A percentile compares a stretch with the other conserved stretches of the same genome.
phyloP scores from a whole-genome alignment of 1,140 invertebrate genomes.

The Tachypleus tridentatus region DNA sequence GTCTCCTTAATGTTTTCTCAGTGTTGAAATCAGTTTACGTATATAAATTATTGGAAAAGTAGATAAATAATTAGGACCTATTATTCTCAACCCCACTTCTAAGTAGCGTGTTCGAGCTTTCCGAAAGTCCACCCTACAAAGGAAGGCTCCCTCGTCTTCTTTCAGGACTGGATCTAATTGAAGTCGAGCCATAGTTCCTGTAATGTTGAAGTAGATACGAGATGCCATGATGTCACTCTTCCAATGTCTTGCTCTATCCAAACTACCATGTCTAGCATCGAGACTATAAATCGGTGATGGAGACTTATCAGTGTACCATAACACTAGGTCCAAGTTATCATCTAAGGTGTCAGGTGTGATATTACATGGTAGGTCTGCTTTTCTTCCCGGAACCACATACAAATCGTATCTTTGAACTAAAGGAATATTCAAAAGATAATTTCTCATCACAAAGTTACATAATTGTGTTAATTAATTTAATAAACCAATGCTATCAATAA shows the following conservation, averaged over 20 bases:
- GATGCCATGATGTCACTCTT: constrained; percentile 5
- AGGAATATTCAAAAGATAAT: too few species aligned
- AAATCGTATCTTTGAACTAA: constrained; percentile 1
- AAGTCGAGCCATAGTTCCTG: constrained; percentile 4
- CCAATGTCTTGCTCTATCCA: constrained; percentile 9
- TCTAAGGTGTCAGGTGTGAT: constrained; percentile 52
- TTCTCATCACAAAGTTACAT: too few species aligned
- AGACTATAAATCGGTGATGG: constrained; percentile 54
- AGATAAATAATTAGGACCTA: constrained; percentile 42
- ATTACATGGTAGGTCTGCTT: constrained; percentile 64
- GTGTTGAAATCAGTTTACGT: too few species aligned
- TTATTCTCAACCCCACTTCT: constrained; percentile 68
- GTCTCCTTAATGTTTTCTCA: too few species aligned
- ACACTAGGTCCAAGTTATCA: constrained; percentile 61
- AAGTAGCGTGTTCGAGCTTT: constrained; percentile 71
- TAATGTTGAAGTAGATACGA: constrained; percentile 11
- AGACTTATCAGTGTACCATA: constrained; percentile 69
- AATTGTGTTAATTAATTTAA: too few species aligned
- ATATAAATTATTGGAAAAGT: too few species aligned
- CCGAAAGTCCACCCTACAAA: constrained; percentile 75
- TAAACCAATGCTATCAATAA: too few species aligned
- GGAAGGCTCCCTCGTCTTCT: constrained; percentile 60
- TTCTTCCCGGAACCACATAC: constrained; percentile 38
- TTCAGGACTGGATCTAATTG: constrained; percentile 9
- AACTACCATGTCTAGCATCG: constrained; percentile 14